A percentile compares a stretch with the other conserved stretches of the same genome.
Conservation (phyloP, 2,113 vertebrate genomes). For the Ammodytes dubius region DNA sequence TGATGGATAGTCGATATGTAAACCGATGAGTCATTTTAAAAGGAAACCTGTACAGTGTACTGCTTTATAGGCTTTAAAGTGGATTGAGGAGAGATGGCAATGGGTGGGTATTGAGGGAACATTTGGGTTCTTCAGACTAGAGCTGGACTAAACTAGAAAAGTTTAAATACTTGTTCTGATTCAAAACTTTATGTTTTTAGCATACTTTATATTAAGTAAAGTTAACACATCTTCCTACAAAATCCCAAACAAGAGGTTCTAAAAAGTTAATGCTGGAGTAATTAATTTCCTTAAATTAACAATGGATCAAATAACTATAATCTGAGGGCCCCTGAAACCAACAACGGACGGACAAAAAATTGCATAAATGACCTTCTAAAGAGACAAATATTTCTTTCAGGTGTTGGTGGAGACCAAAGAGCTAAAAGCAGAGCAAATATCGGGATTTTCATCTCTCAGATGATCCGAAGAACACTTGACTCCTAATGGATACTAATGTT, state of each 20-base stretch:
- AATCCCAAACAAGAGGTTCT: background rate
- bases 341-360: background rate
- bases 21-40: constrained; percentile 66
- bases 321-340: background rate
- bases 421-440: background rate
- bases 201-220: background rate
- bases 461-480: background rate
- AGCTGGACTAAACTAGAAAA: background rate
- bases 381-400: background rate
- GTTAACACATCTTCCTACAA: background rate
- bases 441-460: background rate
- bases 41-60: constrained; percentile 48
- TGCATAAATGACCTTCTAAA: background rate
- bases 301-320: no score
- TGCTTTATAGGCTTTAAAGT: constrained; percentile 63
- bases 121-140: background rate
- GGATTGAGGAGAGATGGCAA: constrained; percentile 36
- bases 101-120: background rate
- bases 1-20: constrained; percentile 67
- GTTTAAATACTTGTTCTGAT: background rate
- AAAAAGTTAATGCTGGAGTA: background rate
- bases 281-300: background rate
- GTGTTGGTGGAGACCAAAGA: constrained; percentile 3
- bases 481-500: background rate
- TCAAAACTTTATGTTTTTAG: background rate